phyloP scores from a whole-genome alignment of 2,113 vertebrate species.

The Parotia lawesii region DNA sequence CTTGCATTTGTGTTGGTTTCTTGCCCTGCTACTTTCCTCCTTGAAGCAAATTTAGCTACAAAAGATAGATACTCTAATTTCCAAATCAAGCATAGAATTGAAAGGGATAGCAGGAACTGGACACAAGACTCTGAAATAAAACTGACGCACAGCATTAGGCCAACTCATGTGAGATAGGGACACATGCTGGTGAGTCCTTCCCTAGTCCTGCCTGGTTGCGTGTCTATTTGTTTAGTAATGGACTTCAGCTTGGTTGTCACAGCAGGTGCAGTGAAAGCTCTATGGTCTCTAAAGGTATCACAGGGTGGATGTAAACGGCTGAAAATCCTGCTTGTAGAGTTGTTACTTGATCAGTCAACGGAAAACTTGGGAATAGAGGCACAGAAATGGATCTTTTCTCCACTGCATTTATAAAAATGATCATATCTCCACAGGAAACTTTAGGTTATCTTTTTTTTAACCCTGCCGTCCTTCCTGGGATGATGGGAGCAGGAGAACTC shows the following conservation, averaged over 20 bases:
- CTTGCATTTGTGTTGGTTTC: background rate
- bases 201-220: background rate
- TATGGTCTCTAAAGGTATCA: background rate
- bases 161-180: background rate
- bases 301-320: background rate
- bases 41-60: background rate
- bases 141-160: background rate
- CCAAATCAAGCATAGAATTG: background rate
- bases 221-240: background rate
- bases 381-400: background rate
- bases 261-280: background rate
- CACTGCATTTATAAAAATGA: background rate
- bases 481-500: fast-evolving
- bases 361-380: background rate
- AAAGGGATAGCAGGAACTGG: background rate
- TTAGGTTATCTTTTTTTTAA: background rate
- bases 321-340: background rate
- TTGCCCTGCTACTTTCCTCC: background rate
- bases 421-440: background rate
- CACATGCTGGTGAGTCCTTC: background rate
- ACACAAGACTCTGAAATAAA: background rate
- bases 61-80: background rate
- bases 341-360: background rate
- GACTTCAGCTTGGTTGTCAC: background rate
- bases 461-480: background rate